A percentile compares a stretch with the other conserved stretches of the same genome.
These are phyloP conservation scores for Eurosta solidaginis DNA, from an alignment of 1,140 invertebrate genomes.

Conservation along the genomic window DNA sequence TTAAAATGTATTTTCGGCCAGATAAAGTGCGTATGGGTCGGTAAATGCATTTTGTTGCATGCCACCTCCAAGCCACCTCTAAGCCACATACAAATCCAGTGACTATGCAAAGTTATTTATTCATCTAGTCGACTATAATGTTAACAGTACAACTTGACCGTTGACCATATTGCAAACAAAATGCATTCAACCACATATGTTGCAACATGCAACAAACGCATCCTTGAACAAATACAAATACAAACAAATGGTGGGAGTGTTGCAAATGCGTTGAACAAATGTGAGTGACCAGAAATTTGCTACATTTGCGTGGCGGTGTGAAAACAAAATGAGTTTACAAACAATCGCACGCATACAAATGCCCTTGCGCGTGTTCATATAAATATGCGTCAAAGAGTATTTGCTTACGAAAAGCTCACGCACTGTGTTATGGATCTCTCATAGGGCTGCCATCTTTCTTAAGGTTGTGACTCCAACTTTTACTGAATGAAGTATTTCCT, in stretches of 20 bases:
- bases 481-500: neutral
- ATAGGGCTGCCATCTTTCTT: neutral
- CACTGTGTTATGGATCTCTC: slow-evolving; percentile 5
- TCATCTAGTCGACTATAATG: neutral
- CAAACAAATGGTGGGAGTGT: neutral
- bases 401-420: slow-evolving; percentile 2
- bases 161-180: neutral
- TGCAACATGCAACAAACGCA: neutral
- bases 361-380: neutral
- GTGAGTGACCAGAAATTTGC: slow-evolving; percentile 3
- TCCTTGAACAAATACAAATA: neutral
- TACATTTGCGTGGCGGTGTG: slow-evolving; percentile 14
- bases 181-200: neutral
- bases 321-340: slow-evolving; percentile 6
- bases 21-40: slow-evolving; percentile 10
- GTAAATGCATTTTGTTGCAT: neutral
- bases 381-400: neutral
- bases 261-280: slow-evolving; percentile 17
- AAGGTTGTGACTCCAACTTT: too few relatives aligned
- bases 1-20: neutral
- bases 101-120: neutral
- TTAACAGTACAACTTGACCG: neutral
- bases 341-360: neutral
- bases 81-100: neutral
- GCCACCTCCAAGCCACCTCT: neutral